Base-by-base conservation (phyloP, 2,113 vertebrate species). In the Caloenas nicobarica region DNA sequence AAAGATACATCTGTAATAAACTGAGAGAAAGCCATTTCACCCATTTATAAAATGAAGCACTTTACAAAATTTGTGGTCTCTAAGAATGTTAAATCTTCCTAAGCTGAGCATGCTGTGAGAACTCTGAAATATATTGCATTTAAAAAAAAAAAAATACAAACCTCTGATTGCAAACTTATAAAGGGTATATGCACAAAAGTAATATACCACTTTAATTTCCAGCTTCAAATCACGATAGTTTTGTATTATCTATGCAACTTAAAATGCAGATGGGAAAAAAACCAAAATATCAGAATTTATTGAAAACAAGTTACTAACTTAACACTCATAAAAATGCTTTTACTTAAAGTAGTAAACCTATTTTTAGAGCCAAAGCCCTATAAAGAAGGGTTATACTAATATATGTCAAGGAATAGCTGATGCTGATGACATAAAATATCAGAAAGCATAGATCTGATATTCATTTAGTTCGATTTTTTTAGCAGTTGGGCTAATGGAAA, bases 31-130 rank as follows among this genome's bases (percentile, higher is more conserved):
- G 34, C 18, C 61, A 87, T 80, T 93, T 88, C 76, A 86, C 15
- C 46, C 69, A 61, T 91, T 92, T 94, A 76, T 83, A 90, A 95
- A 97, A 95, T 61, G 66, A 91, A 91, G n/a, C 51, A 88, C 42
- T 94, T 92, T 31, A 84, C 16, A 95, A 94, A 93, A 96, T 85
- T 38, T 79, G 42, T 65, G 21, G 3, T 93, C 34, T 78, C 60
- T 74, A 48, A 72, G 51, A 71, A 53, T 51, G 21, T 50, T 94
- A 94, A 95, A 86, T 94, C 86, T 94, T 92, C 62, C 69, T 84
- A 88, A 94, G 29, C 7, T 60, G 23, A 92, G 58, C 5, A 2
- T 71, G 18, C 13, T 86, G n/a, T 64, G 13, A 91, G 48, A 84
- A 78, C 34, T 56, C 29, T 78, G 56, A 80, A 92, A 93, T 50